phyloP scores from a whole-genome alignment of 2,113 vertebrate genomes.

The Promerops cafer region DNA sequence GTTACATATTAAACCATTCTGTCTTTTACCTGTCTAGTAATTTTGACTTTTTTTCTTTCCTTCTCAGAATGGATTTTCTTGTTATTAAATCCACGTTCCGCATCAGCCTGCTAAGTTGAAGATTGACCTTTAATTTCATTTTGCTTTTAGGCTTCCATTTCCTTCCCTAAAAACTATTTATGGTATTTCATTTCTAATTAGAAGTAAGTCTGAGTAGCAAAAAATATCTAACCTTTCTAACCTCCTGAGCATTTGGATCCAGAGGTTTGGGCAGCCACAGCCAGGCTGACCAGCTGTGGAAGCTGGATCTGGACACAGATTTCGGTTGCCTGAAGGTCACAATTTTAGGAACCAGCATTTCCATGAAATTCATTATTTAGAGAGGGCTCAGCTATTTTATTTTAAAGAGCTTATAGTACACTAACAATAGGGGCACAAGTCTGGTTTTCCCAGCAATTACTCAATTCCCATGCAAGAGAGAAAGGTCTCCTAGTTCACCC shows the following conservation, averaged over 20 bases:
- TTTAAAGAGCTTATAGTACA: neutral
- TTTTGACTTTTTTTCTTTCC: neutral
- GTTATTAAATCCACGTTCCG: neutral
- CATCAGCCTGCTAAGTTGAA: conserved; percentile 24
- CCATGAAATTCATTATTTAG: neutral
- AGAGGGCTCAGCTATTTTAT: neutral
- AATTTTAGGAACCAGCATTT: neutral
- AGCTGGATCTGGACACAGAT: neutral
- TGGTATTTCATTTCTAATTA: conserved; percentile 38
- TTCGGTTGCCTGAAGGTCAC: neutral
- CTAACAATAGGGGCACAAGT: neutral
- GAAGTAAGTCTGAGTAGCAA: neutral
- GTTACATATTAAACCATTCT: conserved; percentile 22
- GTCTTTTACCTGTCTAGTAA: conserved; percentile 18
- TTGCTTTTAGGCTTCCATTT: conserved; percentile 51
- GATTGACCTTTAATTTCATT: conserved; percentile 52
- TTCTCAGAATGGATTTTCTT: conserved; percentile 21
- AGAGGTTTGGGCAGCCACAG: neutral
- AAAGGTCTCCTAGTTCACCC: neutral
- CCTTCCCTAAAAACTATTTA: conserved; percentile 31
- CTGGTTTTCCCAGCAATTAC: neutral
- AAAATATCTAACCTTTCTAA: conserved; percentile 9
- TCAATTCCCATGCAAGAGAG: neutral
- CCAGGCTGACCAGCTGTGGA: neutral
- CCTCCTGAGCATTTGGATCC: neutral